Base-by-base conservation (phyloP, 92 coral and sea anemone species). In the Anthopleura xanthogrammica region DNA sequence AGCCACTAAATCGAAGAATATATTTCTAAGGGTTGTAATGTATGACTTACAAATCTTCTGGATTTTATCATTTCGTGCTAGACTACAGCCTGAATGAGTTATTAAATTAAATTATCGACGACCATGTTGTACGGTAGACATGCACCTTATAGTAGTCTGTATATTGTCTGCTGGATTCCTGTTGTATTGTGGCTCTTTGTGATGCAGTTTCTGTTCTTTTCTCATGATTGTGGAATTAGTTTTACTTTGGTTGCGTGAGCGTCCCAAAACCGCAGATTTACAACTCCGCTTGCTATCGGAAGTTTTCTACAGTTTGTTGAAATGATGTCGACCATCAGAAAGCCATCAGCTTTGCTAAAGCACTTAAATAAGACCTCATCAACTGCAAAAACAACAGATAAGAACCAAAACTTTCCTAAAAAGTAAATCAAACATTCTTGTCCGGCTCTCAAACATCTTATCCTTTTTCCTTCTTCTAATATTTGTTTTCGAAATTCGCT, bases 201-300 rank as follows among this genome's bases (percentile, higher is more conserved):
- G 74, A 2, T 29, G 74, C 20, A n/a, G 1, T 36, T 23, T 23
- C 74, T 68, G 41, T 68, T 23, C 41, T 20, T 23, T 68, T 9
- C 43, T 36, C 11, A 12, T 20, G 12, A 20, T 79, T 17, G 7
- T 79, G 74, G 48, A 16, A 43, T 42, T 36, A 50, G 41, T 41
- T 60, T 16, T 20, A 55, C 41, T 41, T 29, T 79, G 4, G 71
- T 12, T 81, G 84, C 84, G 84, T 81, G 84, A 81, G 84, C 17
- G 40, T 17, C 29, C 64, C 64, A 39, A 55, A 66, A 81, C 84
- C 77, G 75, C 77, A 81, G 56, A 40, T n/a, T 62, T 68, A 50
- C 48, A 41, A 62, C 29, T 68, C 84, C 23, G 84, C 41, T 60
- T 70, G 84, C 66, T 46, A 70, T 81, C 84, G 84, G 84, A 81